Evolutionary conservation across 2,888 invertebrate genomes (phyloP).

Genomic region (Isoperla grammatica): DNA sequence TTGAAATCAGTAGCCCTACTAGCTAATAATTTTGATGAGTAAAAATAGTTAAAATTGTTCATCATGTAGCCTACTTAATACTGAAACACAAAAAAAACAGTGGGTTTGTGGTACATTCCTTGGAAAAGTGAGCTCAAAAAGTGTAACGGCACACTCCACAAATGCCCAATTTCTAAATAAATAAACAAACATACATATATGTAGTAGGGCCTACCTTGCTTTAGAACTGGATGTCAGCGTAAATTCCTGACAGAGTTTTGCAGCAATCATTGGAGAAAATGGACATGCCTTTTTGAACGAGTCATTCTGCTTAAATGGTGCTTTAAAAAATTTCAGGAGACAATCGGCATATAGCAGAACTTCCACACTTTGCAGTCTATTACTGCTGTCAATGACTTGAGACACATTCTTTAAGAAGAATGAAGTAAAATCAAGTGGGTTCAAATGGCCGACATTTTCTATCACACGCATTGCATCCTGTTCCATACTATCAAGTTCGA

Average conservation of each 20-base stretch:
- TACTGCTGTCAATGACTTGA: conserved; percentile 4
- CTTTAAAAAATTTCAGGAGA: conserved; percentile 1
- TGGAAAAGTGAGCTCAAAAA: too few species aligned
- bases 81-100: too few species aligned
- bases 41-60: too few species aligned
- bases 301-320: not conserved
- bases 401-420: conserved; percentile 3
- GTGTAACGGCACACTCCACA: too few species aligned
- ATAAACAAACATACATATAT: too few species aligned
- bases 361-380: not conserved
- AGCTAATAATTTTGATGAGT: too few species aligned
- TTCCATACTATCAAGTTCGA: not conserved
- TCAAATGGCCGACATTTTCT: not conserved
- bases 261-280: not conserved
- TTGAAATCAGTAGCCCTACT: too few species aligned
- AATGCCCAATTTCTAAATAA: too few species aligned
- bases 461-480: conserved; percentile 1
- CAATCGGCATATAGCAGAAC: conserved; percentile 17
- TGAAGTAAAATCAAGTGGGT: not conserved
- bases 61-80: too few species aligned
- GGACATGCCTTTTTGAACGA: not conserved
- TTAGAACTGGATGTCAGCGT: not conserved
- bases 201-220: too few species aligned
- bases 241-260: conserved; percentile 14
- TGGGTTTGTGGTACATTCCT: too few species aligned